Conservation (phyloP, 2,888 invertebrate genomes). For the Himalopsyche tibetana region DNA sequence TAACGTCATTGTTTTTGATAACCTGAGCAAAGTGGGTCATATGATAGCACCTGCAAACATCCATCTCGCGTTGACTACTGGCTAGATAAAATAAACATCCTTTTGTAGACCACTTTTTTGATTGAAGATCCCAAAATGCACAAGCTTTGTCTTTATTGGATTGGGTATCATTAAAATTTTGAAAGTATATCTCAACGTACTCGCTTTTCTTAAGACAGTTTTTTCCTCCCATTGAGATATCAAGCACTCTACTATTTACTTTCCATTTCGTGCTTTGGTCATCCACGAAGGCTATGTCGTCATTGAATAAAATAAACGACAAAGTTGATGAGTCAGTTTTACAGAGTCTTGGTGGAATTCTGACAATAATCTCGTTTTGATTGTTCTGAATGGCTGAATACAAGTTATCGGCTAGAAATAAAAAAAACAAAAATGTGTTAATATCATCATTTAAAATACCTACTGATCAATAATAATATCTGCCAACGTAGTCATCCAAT, state of each 20-base stretch:
- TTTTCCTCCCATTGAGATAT: conserved; percentile 70
- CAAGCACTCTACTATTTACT: conserved; percentile 75
- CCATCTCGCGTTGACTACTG: conserved; percentile 69
- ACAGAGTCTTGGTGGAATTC: not conserved
- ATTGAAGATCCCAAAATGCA: conserved; percentile 77
- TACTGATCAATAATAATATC: too few relatives aligned
- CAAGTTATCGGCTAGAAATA: too few relatives aligned
- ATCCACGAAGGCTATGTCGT: not conserved
- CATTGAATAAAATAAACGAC: not conserved
- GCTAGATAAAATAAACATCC: conserved; percentile 74
- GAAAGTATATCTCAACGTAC: conserved; percentile 73
- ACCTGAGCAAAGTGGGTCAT: conserved; percentile 80
- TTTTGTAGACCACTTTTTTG: conserved; percentile 76
- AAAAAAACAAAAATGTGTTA: too few relatives aligned
- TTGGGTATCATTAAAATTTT: conserved; percentile 67
- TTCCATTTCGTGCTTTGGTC: not conserved
- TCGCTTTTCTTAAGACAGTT: conserved; percentile 67
- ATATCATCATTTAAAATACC: too few relatives aligned
- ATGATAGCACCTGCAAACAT: conserved; percentile 77
- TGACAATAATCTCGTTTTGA: not conserved
- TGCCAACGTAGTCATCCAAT: too few relatives aligned
- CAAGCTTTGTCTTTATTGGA: conserved; percentile 71
- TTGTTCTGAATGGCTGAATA: not conserved
- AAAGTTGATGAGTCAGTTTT: not conserved
- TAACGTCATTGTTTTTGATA: conserved; percentile 68